Base-by-base conservation (phyloP, 2,888 invertebrate species). In the Leptura quadrifasciata region DNA sequence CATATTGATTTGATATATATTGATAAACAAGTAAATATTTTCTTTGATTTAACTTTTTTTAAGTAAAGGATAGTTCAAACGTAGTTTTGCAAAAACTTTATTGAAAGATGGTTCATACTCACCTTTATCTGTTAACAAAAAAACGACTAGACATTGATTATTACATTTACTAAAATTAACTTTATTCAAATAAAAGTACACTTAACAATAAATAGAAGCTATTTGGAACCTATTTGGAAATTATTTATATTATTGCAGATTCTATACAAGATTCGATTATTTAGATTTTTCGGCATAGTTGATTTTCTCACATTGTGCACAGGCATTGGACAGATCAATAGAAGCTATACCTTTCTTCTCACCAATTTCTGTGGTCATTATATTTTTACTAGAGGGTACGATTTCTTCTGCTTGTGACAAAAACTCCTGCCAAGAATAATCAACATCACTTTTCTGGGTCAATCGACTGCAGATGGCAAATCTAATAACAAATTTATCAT, bases 391-490 rank as follows among this genome's bases (percentile, higher is more conserved):
- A 12, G 74, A 61, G 21, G 82, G 81, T 20, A 85, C 58, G 17
- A 86, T 78, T 69, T 83, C 79, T 63, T 86, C 84, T 12, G 84
- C 81, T 72, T 81, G 81, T 2, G 78, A 65, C 17, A 68, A 61
- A 55, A 88, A 85, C 75, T 88, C 87, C 8, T 84, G 81, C 93
- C 93, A 94, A 31, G 96, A 95, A 85, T 91, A 94, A 10, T 93
- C 91, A 24, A 98, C 91, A 86, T 98, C 97, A 21, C 91, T 90
- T 27, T 91, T 91, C 69, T 92, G 92, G 0, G 95, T 94, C 52
- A 93, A 89, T 72, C 94, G 91, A 63, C 96, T 95, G 86, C 97
- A 96, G 0, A 98, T 90, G 0, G 94, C 96, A 85, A 97, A 96
- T 64, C 98, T 91, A 39, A 97, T 91, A 55, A 96, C 93, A 85